phyloP scores from a whole-genome alignment of 2,113 vertebrate species.

The Stercorarius parasiticus region DNA sequence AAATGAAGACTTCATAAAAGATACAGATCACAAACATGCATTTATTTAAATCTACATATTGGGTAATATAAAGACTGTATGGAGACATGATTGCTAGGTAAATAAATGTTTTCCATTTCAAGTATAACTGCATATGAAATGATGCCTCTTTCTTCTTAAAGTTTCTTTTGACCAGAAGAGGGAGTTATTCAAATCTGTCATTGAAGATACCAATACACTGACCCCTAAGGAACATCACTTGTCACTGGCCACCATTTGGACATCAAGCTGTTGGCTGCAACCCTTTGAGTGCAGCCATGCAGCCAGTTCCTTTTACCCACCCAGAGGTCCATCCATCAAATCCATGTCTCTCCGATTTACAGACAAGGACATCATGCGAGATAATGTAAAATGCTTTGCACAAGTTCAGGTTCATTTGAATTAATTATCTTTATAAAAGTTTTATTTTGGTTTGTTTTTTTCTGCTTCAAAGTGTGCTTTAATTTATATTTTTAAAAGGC shows the following conservation, averaged over 20 bases:
- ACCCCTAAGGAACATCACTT: neutral
- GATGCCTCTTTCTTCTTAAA: neutral
- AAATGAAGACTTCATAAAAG: neutral
- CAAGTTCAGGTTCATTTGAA: neutral
- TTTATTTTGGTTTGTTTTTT: no score
- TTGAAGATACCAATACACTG: no score
- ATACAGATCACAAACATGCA: neutral
- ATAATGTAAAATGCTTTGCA: neutral
- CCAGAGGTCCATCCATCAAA: neutral
- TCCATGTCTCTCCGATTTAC: neutral
- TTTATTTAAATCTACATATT: neutral
- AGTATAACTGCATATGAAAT: neutral
- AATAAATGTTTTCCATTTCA: neutral
- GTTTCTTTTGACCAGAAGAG: neutral
- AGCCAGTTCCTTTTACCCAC: neutral
- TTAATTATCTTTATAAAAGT: neutral
- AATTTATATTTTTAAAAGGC: neutral
- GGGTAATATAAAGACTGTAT: neutral
- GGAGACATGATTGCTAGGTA: neutral
- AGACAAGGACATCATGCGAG: neutral
- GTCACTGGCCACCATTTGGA: neutral
- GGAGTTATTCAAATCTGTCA: neutral
- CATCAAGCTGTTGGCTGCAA: neutral
- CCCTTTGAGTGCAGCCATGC: neutral
- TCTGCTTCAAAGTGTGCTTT: neutral